Conservation (phyloP, 1,140 invertebrate genomes). For the Delia radicum region DNA sequence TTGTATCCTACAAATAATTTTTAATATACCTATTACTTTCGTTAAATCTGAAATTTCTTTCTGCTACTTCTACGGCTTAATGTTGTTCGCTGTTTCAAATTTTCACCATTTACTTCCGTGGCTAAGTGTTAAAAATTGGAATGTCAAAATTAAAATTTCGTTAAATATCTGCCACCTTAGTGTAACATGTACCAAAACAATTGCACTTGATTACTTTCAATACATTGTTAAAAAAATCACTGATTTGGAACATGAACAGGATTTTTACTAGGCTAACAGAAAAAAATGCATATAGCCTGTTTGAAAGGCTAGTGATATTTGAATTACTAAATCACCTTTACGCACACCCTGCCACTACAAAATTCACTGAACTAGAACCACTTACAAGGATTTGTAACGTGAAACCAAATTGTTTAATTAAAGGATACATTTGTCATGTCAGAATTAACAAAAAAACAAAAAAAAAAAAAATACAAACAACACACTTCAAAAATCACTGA, state of each 20-base stretch:
- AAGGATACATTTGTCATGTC: neutral
- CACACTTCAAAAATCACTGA: neutral
- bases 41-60: too few species aligned
- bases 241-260: neutral
- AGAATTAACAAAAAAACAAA: neutral
- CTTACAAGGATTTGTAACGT: neutral
- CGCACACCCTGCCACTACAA: neutral
- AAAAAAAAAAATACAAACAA: neutral
- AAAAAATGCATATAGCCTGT: neutral
- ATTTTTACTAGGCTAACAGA: neutral
- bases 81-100: too few species aligned
- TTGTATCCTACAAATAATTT: too few species aligned
- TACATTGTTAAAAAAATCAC: neutral
- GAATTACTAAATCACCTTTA: neutral
- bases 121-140: too few species aligned
- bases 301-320: too few species aligned
- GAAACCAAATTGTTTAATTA: neutral
- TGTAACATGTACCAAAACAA: too few species aligned
- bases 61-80: too few species aligned
- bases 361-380: neutral
- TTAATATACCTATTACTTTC: too few species aligned
- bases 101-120: too few species aligned
- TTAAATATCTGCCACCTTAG: too few species aligned
- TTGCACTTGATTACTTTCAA: too few species aligned
- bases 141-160: too few species aligned